A percentile compares a stretch with the other conserved stretches of the same genome.
phyloP scores from a whole-genome alignment of 2,113 vertebrate genomes.

The Martes martes region DNA sequence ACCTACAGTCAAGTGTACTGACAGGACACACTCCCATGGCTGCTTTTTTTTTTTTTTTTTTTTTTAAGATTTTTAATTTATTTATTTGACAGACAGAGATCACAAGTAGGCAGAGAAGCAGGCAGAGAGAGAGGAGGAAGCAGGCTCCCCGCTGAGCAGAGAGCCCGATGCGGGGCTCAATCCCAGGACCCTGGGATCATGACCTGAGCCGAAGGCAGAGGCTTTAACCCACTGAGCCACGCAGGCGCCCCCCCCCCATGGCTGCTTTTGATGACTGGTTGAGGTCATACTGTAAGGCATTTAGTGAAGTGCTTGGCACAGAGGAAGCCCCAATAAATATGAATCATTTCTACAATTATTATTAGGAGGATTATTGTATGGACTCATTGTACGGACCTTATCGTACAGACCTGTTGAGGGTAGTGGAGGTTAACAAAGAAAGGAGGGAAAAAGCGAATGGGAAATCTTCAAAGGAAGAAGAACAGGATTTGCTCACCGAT shows the following conservation, averaged over 20 bases:
- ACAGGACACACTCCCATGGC: not conserved
- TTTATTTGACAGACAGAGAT: no score
- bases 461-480: not conserved
- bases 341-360: not conserved
- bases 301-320: not conserved
- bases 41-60: not conserved
- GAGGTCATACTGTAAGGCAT: not conserved
- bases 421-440: not conserved
- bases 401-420: not conserved
- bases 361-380: not conserved
- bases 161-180: no score
- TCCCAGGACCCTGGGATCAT: no score
- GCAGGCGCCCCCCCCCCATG: not conserved
- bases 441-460: not conserved
- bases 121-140: no score
- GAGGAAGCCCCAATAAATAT: not conserved
- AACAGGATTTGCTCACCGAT: not conserved
- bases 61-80: no score
- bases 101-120: no score
- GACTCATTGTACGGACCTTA: no score
- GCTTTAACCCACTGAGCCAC: no score
- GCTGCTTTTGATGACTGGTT: not conserved
- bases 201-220: no score
- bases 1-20: not conserved
- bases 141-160: no score